These are phyloP conservation scores for Trinorchestia longiramus DNA, from an alignment of 1,140 invertebrate species.

Conservation along the genomic window DNA sequence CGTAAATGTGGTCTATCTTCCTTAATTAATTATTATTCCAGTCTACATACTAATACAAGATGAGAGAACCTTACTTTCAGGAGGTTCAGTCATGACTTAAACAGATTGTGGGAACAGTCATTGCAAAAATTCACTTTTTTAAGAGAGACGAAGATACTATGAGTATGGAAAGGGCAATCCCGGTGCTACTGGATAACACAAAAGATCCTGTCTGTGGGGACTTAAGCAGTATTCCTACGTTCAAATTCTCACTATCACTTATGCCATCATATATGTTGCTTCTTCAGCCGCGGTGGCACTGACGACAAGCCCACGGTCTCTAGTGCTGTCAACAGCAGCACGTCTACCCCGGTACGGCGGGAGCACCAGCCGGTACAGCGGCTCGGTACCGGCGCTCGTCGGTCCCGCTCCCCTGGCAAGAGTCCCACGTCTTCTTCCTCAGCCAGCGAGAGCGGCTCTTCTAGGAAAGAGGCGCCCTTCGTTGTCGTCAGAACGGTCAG, in stretches of 20 bases:
- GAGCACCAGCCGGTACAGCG: conserved; percentile 43
- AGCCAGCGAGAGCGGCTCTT: neutral
- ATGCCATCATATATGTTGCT: neutral
- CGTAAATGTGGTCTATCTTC: too few relatives aligned
- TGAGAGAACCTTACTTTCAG: too few relatives aligned
- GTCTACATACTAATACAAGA: too few relatives aligned
- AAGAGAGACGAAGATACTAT: too few relatives aligned
- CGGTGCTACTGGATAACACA: too few relatives aligned
- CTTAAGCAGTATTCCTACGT: too few relatives aligned
- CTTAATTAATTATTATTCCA: too few relatives aligned
- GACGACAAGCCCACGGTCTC: neutral
- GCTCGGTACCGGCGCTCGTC: neutral
- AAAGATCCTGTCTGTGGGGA: too few relatives aligned
- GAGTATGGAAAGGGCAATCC: too few relatives aligned
- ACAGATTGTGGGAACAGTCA: too few relatives aligned
- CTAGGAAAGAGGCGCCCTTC: conserved; percentile 2
- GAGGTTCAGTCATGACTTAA: too few relatives aligned
- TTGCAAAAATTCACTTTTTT: too few relatives aligned
- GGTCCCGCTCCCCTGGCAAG: neutral
- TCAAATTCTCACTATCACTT: neutral
- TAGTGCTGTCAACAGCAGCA: conserved; percentile 15
- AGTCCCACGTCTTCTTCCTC: neutral
- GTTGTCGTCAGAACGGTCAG: neutral
- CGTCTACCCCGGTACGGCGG: neutral
- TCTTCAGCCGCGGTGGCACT: neutral